Evolutionary conservation across 2,888 invertebrate species (phyloP).

Genomic region (Sinotaia quadrata): DNA sequence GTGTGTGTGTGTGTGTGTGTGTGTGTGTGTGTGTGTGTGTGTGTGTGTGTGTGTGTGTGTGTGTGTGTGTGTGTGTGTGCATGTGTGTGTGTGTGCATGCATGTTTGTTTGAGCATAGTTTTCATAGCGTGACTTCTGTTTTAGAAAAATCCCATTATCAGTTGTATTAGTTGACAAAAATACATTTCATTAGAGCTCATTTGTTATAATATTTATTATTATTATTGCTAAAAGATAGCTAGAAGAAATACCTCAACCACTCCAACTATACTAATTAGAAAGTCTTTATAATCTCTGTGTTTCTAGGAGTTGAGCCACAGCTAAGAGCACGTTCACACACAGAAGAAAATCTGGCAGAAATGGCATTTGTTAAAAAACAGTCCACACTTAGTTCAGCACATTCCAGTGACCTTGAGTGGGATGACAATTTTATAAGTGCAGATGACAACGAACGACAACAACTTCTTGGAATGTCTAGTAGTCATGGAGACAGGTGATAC

Average conservation of each 20-base stretch:
- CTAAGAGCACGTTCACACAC: constrained; percentile 46
- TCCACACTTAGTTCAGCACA: constrained; percentile 38
- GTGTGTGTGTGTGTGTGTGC: too few relatives aligned
- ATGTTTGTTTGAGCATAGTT: too few relatives aligned
- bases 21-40: background rate
- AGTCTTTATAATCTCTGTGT: too few relatives aligned
- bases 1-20: background rate
- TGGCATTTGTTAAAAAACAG: constrained; percentile 22
- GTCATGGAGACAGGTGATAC: background rate
- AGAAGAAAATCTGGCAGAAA: constrained; percentile 42
- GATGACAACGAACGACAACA: constrained; percentile 52
- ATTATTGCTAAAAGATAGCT: too few relatives aligned
- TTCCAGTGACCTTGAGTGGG: constrained; percentile 63
- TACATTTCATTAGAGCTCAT: too few relatives aligned
- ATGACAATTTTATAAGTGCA: constrained; percentile 61
- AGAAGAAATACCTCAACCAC: too few relatives aligned
- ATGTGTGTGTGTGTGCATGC: too few relatives aligned
- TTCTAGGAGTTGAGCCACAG: constrained; percentile 44
- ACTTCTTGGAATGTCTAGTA: constrained; percentile 29
- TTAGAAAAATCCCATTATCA: too few relatives aligned
- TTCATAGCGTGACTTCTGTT: too few relatives aligned
- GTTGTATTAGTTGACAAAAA: too few relatives aligned
- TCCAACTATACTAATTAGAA: too few relatives aligned
- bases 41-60: constrained; percentile 1
- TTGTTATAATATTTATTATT: too few relatives aligned